Evolutionary conservation across 2,113 vertebrate species (phyloP).

Genomic region (Oryzias celebensis): DNA sequence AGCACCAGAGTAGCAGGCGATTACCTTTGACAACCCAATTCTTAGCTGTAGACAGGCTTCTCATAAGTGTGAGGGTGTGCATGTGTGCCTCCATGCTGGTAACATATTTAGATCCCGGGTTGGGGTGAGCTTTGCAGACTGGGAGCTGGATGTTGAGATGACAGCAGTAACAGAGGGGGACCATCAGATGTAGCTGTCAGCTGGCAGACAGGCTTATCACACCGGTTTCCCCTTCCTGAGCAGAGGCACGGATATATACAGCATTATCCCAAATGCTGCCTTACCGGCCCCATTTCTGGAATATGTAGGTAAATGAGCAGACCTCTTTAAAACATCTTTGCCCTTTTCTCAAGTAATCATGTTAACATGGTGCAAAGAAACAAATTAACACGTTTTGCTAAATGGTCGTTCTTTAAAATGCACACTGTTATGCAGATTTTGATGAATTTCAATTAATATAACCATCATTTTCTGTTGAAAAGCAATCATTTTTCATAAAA

Average conservation of each 20-base stretch:
- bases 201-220: conserved; percentile 59
- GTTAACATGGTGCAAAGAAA: neutral
- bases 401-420: neutral
- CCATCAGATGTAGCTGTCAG: conserved; percentile 57
- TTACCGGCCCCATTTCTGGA: conserved; percentile 48
- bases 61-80: conserved; percentile 8
- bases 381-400: neutral
- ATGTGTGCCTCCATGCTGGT: conserved; percentile 19
- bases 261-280: conserved; percentile 55
- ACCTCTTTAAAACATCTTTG: conserved; percentile 15
- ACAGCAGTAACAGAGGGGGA: conserved; percentile 55
- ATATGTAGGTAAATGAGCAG: conserved; percentile 25
- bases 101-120: conserved; percentile 45
- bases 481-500: conserved; percentile 35
- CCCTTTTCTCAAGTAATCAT: conserved; percentile 1
- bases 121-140: conserved; percentile 29
- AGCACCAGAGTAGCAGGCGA: conserved; percentile 25
- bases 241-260: conserved; percentile 61
- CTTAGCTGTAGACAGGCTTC: conserved; percentile 26
- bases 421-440: neutral
- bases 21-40: conserved; percentile 48
- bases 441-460: conserved; percentile 9
- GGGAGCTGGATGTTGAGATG: conserved; percentile 48
- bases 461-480: conserved; percentile 14
- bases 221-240: conserved; percentile 57